phyloP scores from a whole-genome alignment of 2,113 vertebrate species.

The Hassar affinis region DNA sequence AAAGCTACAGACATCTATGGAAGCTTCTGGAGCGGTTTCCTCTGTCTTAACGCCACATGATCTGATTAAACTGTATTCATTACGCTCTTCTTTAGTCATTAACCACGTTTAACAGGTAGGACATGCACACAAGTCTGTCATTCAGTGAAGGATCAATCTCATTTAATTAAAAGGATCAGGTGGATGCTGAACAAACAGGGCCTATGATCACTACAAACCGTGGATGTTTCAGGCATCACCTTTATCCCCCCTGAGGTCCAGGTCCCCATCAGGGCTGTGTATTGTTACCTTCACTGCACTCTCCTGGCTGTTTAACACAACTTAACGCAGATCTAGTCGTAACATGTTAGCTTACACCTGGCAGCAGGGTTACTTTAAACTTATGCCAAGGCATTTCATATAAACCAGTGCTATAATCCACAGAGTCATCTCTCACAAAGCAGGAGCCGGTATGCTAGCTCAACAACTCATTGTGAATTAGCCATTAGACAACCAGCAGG shows the following conservation, averaged over 20 bases:
- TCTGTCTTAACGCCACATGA: too few species aligned
- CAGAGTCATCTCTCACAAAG: neutral
- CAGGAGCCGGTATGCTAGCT: neutral
- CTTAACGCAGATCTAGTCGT: neutral
- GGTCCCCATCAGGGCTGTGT: neutral
- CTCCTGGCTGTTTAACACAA: neutral
- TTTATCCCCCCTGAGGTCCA: neutral
- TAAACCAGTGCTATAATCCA: neutral
- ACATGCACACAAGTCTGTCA: too few species aligned
- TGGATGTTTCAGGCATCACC: neutral
- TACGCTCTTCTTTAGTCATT: too few species aligned
- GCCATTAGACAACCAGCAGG: constrained; percentile 5
- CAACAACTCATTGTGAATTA: neutral
- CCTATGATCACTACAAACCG: neutral
- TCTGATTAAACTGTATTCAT: too few species aligned
- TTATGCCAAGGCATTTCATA: neutral
- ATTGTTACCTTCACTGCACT: neutral
- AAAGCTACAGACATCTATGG: too few species aligned
- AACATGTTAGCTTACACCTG: neutral
- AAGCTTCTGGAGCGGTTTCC: too few species aligned
- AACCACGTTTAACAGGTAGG: too few species aligned
- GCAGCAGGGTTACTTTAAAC: neutral
- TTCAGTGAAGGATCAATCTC: too few species aligned
- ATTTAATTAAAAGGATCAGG: neutral
- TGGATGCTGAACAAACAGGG: neutral